Percentiles rank a stretch among this genome's conserved stretches.
Evolutionary conservation across 2,797 vertebrate species (phyloP).

Genomic region (Anniella stebbinsi): DNA sequence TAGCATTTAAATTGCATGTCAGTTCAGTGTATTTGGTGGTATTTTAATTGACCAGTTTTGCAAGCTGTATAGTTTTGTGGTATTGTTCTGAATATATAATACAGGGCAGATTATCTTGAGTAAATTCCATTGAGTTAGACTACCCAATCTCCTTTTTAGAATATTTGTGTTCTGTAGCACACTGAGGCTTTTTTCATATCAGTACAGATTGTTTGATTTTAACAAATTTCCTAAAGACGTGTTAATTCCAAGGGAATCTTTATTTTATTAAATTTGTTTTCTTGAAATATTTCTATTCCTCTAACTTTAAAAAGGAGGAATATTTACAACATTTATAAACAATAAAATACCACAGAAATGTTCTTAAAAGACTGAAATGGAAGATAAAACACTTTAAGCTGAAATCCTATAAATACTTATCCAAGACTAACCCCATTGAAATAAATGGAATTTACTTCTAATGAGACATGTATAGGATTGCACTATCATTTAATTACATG

Average conservation of each 20-base stretch:
- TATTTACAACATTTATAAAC: background rate
- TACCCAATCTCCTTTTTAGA: background rate
- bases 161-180: constrained; percentile 27
- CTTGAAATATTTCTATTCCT: background rate
- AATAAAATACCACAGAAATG: background rate
- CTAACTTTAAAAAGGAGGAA: background rate
- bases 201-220: constrained; percentile 26
- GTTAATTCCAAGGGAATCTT: constrained; percentile 29
- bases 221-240: constrained; percentile 28
- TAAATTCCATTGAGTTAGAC: constrained; percentile 36
- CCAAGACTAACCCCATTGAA: no score
- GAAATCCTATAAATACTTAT: no score
- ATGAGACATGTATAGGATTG: no score
- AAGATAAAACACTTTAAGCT: no score
- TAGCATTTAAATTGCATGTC: constrained; percentile 52
- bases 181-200: constrained; percentile 28
- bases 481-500: background rate
- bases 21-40: constrained; percentile 45
- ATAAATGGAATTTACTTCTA: no score
- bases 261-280: constrained; percentile 3
- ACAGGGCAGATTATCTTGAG: constrained; percentile 40
- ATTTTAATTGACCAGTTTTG: constrained; percentile 46
- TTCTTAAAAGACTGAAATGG: no score
- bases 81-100: constrained; percentile 49
- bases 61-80: constrained; percentile 52